Base-by-base conservation (phyloP, 1,140 invertebrate genomes). In the Diabrotica undecimpunctata region DNA sequence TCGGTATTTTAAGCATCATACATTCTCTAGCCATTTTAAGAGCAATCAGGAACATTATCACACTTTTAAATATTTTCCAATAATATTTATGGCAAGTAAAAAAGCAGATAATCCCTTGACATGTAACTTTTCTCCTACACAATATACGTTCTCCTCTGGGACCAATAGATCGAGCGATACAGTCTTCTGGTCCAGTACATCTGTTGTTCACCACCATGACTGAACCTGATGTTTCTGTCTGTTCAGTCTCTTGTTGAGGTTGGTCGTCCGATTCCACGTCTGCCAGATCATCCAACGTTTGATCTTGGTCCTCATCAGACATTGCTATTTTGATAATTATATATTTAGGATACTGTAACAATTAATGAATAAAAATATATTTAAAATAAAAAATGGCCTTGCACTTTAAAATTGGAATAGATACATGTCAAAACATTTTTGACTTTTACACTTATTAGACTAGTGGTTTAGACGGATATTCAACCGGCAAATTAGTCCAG, bases 1-100 rank as follows among this genome's bases (percentile, higher is more conserved):
- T 63, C 10, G 70, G 70, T 38, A 71, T 69, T 12, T 54, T 60
- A 9, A 71, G 59, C 53, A 66, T 57, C 25, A 64, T 61, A n/a
- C 63, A 67, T 62, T 71, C 70, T 9, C 64, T 46, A 2, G 65
- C 63, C 54, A 69, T 54, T 66, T 71, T 65, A n/a, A 69, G 57
- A 35, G 65, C 70, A 37, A 71, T 14, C 11, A 69, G 11, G 54
- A 71, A 71, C 12, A 69, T 12, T 7, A 69, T 56, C 6, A 62
- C 63, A 38, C 65, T 65, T 50, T 62, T 66, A 7, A 69, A 38
- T n/a, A 63, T 64, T 25, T 69, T 60, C 70, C 68, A 67, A 39
- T 61, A 65, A 36, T 67, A 71, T 38, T 51, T 64, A 12, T 61
- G 46, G n/a, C 8, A 10, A 46, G 41, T 46, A 46, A 46, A 46